phyloP scores from a whole-genome alignment of 2,797 vertebrate species.

The Crax fasciolata region DNA sequence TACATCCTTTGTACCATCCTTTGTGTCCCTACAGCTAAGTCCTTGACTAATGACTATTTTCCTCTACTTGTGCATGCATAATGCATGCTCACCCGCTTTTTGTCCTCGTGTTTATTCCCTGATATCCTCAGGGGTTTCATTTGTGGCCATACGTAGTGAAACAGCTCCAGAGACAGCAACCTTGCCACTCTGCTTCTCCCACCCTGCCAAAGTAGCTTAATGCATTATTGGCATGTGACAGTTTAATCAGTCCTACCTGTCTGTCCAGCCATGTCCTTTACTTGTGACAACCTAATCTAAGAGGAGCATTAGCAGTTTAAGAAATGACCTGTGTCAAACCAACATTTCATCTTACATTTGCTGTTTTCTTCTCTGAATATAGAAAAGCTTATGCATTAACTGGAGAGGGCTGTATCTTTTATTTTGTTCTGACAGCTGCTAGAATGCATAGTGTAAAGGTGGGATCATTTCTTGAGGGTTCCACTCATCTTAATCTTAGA shows the following conservation, averaged over 20 bases:
- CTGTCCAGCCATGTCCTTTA: not conserved
- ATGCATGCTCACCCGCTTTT: not conserved
- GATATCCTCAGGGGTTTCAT: slow-evolving; percentile 6
- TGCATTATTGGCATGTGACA: slow-evolving; percentile 33
- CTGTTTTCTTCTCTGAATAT: slow-evolving; percentile 8
- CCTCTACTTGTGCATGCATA: not conserved
- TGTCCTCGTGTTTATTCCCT: slow-evolving; percentile 9
- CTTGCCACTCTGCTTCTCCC: slow-evolving; percentile 15
- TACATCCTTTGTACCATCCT: not conserved
- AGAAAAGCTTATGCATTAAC: not conserved
- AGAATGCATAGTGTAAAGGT: not conserved
- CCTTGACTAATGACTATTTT: not conserved
- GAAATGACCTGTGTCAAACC: not conserved
- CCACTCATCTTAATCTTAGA: not conserved
- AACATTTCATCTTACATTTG: not conserved
- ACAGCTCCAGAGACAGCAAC: not conserved
- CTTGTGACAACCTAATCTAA: slow-evolving; percentile 45
- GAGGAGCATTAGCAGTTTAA: slow-evolving; percentile 9
- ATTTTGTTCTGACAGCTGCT: not conserved
- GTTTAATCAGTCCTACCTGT: slow-evolving; percentile 50
- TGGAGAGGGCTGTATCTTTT: not conserved
- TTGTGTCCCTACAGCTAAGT: not conserved
- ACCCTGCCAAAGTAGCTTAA: not conserved
- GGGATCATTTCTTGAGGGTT: not conserved
- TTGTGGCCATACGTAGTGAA: not conserved